These are phyloP conservation scores for Liopterus haemorrhoidalis DNA, from an alignment of 2,888 invertebrate genomes.

Conservation along the genomic window DNA sequence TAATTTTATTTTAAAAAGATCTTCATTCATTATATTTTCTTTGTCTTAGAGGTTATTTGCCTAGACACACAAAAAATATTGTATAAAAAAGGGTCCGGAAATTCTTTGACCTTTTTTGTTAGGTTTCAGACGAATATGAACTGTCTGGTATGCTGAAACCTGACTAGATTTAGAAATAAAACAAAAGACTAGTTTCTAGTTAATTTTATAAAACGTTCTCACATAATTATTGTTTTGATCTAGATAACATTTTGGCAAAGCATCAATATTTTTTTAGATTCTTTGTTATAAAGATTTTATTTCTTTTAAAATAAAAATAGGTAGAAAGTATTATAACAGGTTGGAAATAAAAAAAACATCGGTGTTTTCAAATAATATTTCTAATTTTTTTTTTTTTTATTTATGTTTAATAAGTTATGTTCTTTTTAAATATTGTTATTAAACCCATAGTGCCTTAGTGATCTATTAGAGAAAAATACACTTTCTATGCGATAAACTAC, in stretches of 20 bases:
- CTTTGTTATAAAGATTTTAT: no score
- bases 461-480: background rate
- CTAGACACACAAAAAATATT: slow-evolving; percentile 14
- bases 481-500: background rate
- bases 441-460: background rate
- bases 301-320: slow-evolving; percentile 10
- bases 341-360: no score
- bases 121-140: no score
- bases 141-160: no score
- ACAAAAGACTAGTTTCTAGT: no score
- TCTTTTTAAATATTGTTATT: background rate
- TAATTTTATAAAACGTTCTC: no score
- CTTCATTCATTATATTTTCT: no score
- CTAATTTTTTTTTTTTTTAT: background rate
- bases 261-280: no score
- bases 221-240: no score
- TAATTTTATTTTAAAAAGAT: no score
- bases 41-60: slow-evolving; percentile 22
- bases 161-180: no score
- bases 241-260: no score
- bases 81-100: slow-evolving; percentile 19
- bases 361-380: background rate
- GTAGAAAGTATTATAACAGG: slow-evolving; percentile 5
- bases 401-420: background rate
- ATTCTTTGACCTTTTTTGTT: slow-evolving; percentile 24